A percentile compares a stretch with the other conserved stretches of the same genome.
Evolutionary conservation across 2,888 invertebrate species (phyloP).

Genomic region (Patella ulyssiponensis): DNA sequence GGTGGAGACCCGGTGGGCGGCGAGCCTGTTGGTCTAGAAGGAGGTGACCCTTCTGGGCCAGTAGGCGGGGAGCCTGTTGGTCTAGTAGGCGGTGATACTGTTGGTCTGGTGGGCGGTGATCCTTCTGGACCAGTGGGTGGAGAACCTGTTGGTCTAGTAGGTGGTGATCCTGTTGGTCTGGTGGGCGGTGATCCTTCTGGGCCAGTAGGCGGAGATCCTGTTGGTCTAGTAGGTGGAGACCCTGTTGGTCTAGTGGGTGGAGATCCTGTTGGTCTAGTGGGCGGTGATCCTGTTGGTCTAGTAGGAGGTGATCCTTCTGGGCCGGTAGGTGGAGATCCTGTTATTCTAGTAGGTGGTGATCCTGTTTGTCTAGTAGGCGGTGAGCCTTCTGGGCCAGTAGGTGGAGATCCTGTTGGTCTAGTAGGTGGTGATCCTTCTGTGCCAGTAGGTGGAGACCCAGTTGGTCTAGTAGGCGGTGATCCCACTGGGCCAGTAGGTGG

Average conservation of each 20-base stretch:
- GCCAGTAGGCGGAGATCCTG: not conserved
- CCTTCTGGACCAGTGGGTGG: not conserved
- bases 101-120: not conserved
- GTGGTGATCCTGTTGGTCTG: not conserved
- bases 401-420: not conserved
- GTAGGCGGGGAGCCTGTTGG: not conserved
- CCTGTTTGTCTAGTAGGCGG: not conserved
- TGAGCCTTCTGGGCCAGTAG: not conserved
- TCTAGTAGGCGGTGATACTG: not conserved
- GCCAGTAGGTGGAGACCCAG: not conserved
- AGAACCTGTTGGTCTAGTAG: not conserved
- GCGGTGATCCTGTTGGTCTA: not conserved
- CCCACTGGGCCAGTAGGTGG: not conserved
- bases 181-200: not conserved
- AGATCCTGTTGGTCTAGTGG: not conserved
- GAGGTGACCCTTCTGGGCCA: not conserved
- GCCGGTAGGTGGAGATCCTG: not conserved
- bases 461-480: not conserved
- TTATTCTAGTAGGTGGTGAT: not conserved
- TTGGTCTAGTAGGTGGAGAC: not conserved
- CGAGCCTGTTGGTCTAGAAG: not conserved
- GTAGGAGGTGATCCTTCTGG: not conserved
- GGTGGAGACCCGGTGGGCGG: no score
- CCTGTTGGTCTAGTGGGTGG: not conserved
- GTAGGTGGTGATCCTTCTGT: not conserved